Conservation (phyloP, 2,797 vertebrate species). For the Urosaurus nigricauda region DNA sequence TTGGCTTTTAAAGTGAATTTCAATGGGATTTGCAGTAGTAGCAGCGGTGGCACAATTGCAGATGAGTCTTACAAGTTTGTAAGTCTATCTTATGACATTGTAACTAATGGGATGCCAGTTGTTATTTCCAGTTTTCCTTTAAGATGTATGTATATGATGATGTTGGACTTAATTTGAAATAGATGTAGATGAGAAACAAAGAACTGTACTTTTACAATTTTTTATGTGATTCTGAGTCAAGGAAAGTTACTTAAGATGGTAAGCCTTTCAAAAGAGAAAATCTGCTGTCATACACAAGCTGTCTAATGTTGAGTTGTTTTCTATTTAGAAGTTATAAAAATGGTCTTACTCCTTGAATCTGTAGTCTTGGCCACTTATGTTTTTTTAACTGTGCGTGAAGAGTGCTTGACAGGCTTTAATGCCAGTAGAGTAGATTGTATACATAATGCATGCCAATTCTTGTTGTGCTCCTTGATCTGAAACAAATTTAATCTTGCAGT, state of each 20-base stretch:
- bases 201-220: background rate
- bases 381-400: conserved; percentile 51
- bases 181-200: background rate
- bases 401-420: conserved; percentile 57
- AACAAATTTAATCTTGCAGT: conserved; percentile 70
- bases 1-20: too few relatives aligned
- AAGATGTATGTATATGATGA: background rate
- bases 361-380: conserved; percentile 31
- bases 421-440: conserved; percentile 62
- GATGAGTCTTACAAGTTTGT: too few relatives aligned
- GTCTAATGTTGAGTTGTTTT: conserved; percentile 47
- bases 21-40: too few relatives aligned
- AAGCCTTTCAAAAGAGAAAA: background rate
- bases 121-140: background rate
- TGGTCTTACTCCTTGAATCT: conserved; percentile 22
- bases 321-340: conserved; percentile 51
- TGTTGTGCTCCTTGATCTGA: conserved; percentile 61
- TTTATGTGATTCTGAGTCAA: background rate
- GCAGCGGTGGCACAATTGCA: too few relatives aligned
- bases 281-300: conserved; percentile 41
- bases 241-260: background rate
- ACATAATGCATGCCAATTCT: conserved; percentile 67
- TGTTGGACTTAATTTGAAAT: background rate
- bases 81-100: too few relatives aligned
- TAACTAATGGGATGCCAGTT: background rate